phyloP scores from a whole-genome alignment of 2,797 vertebrate species.

The Chloroceryle amazona region DNA sequence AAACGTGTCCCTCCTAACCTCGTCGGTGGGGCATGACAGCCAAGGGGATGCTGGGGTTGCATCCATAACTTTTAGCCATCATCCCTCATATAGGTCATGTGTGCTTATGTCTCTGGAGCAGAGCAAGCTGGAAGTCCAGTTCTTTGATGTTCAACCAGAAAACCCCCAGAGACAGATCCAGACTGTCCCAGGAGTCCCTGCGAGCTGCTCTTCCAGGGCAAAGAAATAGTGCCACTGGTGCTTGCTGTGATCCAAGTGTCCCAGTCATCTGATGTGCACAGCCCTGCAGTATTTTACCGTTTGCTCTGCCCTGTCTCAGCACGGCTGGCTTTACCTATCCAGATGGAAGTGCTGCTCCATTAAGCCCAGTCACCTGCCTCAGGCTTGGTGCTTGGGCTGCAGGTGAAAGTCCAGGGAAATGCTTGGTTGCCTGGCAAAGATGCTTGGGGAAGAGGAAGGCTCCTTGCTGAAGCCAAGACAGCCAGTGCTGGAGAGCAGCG shows the following conservation, averaged over 20 bases:
- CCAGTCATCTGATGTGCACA: fast-evolving
- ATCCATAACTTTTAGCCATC: not conserved
- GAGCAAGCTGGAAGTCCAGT: not conserved
- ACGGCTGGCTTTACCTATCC: not conserved
- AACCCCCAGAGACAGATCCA: not conserved
- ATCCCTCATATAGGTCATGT: fast-evolving
- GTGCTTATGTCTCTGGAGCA: not conserved
- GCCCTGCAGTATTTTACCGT: fast-evolving
- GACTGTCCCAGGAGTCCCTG: fast-evolving
- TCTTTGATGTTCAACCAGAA: not conserved
- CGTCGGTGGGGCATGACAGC: not conserved
- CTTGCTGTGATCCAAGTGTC: fast-evolving
- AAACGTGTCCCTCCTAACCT: fast-evolving
- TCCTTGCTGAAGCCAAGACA: not conserved
- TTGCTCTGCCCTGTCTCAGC: not conserved
- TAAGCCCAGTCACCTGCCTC: not conserved
- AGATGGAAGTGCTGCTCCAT: not conserved
- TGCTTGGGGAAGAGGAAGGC: not conserved
- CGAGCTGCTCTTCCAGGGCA: not conserved
- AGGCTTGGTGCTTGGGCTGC: not conserved
- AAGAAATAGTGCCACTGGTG: not conserved
- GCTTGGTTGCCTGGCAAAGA: slow-evolving; percentile 5
- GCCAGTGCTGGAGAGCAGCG: not conserved
- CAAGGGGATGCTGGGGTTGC: fast-evolving
- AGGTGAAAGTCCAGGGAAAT: not conserved